Evolutionary conservation across 2,888 invertebrate species (phyloP), one percentile per base, ranked within the genome.

Genomic region (Rhorus exstirpatorius): DNA sequence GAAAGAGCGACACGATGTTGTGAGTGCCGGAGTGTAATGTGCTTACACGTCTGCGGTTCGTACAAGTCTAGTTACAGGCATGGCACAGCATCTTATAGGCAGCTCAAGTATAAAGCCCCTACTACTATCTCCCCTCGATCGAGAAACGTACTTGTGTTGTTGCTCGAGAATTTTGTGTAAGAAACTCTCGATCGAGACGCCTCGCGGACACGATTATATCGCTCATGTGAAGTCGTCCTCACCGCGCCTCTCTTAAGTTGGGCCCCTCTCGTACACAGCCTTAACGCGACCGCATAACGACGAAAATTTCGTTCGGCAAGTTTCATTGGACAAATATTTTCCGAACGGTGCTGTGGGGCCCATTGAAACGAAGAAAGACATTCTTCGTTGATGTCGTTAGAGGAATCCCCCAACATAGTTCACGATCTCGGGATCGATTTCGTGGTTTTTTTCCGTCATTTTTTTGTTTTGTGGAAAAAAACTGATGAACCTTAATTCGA

Each of bases 1-100:
- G 12, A 14, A 38, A 31, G 12, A 58, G 10, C 26, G 12, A 76
- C 71, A 35, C 31, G 67, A 46, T 44, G 17, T 63, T 51, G 60
- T 7, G 21, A 35, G 51, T 55, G 60, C 55, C n/a, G n/a, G 78
- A 81, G 68, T 68, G 4, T 58, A 70, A 70, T 63, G 79, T 83
- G 75, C 49, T 65, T 49, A 71, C 84, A 77, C 85, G 86, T 85
- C 85, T 85, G 88, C 87, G 83, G 87, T 83, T 85, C 82, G 84
- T 86, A 86, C 86, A 75, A 87, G 83, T 88, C 89, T 89, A 88
- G 82, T 79, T 86, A 82, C 87, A 84, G 81, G 21, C 82, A 78
- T 83, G 80, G 71, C 84, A 83, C 87, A 86, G 85, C 87, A 88
- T 89, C 89, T 89, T 87, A 85, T 87, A 89, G 83, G 83, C 83